Evolutionary conservation across 2,888 invertebrate genomes (phyloP).

Genomic region (Oligia strigilis): DNA sequence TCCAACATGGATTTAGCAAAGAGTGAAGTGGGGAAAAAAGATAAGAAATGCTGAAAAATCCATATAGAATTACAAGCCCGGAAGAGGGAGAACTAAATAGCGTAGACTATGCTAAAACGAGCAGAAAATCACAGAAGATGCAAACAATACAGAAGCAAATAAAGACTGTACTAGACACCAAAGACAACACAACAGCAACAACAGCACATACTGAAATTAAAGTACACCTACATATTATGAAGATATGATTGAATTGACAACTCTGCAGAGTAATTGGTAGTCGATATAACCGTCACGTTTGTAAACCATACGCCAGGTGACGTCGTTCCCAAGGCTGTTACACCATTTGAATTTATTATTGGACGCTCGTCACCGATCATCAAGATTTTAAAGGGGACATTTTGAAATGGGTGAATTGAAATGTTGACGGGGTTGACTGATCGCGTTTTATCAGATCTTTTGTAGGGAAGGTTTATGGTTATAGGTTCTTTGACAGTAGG

Average conservation of each 20-base stretch:
- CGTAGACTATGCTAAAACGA: no score
- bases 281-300: constrained; percentile 33
- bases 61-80: not conserved
- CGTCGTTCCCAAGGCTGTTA: constrained; percentile 43
- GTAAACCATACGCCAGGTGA: constrained; percentile 39
- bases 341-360: constrained; percentile 53
- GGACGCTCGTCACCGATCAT: constrained; percentile 33
- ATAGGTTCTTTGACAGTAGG: not conserved
- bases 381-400: constrained; percentile 26
- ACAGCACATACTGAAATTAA: constrained; percentile 2
- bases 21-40: not conserved
- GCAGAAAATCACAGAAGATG: not conserved
- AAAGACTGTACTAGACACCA: constrained; percentile 1
- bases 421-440: constrained; percentile 3
- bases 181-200: not conserved
- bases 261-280: constrained; percentile 24
- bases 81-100: not conserved
- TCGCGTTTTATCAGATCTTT: constrained; percentile 9
- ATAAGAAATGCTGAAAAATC: no score
- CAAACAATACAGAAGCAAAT: not conserved
- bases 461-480: not conserved
- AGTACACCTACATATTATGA: no score
- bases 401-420: constrained; percentile 41
- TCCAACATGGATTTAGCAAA: not conserved
- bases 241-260: constrained; percentile 20